Base-by-base conservation (phyloP, 92 coral and sea anemone genomes). In the Paragorgia papillata region DNA sequence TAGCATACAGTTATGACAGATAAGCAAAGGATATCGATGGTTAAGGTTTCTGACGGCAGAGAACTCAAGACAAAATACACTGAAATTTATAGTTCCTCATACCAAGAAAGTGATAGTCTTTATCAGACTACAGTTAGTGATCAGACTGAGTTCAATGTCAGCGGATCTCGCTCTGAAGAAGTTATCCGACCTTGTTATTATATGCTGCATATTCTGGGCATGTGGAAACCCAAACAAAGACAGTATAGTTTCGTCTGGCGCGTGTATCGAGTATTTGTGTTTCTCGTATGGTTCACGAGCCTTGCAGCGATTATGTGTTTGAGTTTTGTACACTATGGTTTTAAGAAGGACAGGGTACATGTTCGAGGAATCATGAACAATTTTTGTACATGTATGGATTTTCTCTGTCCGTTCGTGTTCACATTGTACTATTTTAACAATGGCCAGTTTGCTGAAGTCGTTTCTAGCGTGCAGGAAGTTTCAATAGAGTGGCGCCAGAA, bases 241-340 rank as follows among this genome's bases (percentile, higher is more conserved):
- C 63, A 70, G 21, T 86, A 62, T 54, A 51, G 55, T 26, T 50
- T 83, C 17, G 33, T 13, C 18, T 86, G 90, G 90, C 58, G 62
- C 0, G 56, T 77, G 27, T 86, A 86, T 62, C 77, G 80, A 22
- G 25, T 6, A 33, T 15, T 77, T 51, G 84, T 69, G 30, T 73
- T 28, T 40, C 19, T 82, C n/a, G 14, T 83, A 0, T 86, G 90
- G 90, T 8, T 83, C 2, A 88, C 29, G 21, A 25, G 84, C 58
- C 86, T 87, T 33, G 79, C 24, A 12, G 91, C 85, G 15, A 57
- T 87, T 1, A 79, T 84, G 85, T 84, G 85, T 41, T 61, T 87
- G 75, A 89, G 84, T 70, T 87, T 87, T 74, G 79, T 87, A 0
- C 91, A 87, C 83, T 67, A 87, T 39, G 89, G 91, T n/a, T 87